Evolutionary conservation across 2,888 invertebrate species (phyloP).

Genomic region (Drosophila emarginata): DNA sequence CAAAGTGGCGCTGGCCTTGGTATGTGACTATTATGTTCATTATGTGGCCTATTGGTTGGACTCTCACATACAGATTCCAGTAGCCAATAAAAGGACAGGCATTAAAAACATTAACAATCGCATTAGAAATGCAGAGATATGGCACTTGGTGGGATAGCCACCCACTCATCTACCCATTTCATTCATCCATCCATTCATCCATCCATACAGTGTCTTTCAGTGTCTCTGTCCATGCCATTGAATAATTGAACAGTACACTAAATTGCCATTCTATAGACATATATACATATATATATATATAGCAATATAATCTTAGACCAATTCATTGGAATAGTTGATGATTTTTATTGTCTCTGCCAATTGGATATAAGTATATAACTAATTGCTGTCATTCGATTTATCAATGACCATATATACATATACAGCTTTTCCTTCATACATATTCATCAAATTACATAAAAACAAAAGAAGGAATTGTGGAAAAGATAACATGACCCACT

Average conservation of each 20-base stretch:
- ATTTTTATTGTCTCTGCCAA: neutral
- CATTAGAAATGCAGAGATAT: constrained; percentile 59
- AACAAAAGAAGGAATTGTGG: neutral
- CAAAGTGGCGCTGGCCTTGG: constrained; percentile 59
- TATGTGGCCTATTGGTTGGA: constrained; percentile 39
- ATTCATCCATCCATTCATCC: neutral
- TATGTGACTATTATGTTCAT: constrained; percentile 14
- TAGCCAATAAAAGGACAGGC: constrained; percentile 70
- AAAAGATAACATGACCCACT: too few relatives aligned
- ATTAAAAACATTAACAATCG: constrained; percentile 75
- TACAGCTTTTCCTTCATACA: neutral
- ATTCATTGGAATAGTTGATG: constrained; percentile 5
- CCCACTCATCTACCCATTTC: neutral
- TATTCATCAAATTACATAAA: neutral
- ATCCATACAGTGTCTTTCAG: neutral
- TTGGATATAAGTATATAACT: constrained; percentile 8
- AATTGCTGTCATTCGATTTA: constrained; percentile 4
- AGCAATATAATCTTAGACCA: constrained; percentile 5
- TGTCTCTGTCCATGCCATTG: neutral
- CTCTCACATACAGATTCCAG: constrained; percentile 37
- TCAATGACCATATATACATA: constrained; percentile 4
- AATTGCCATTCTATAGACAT: constrained; percentile 10
- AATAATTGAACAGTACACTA: constrained; percentile 9
- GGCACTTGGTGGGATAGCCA: neutral
- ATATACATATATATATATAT: neutral